These are phyloP conservation scores for Chrysocyon brachyurus DNA, from an alignment of 2,797 vertebrate species.

Conservation along the genomic window DNA sequence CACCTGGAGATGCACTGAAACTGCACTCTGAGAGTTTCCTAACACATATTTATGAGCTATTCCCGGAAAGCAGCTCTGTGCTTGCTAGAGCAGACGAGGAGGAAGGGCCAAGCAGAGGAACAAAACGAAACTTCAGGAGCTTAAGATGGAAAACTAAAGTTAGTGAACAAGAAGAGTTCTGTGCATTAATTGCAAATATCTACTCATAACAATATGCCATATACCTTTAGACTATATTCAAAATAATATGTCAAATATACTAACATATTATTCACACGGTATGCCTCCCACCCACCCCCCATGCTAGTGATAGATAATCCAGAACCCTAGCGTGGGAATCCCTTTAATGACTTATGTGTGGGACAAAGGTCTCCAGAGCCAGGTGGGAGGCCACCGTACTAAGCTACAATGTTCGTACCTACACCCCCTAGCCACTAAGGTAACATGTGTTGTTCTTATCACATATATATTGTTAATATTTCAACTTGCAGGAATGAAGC, in stretches of 20 bases:
- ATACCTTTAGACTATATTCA: background rate
- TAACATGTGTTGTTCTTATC: conserved; percentile 68
- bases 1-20: background rate
- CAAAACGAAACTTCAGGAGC: background rate
- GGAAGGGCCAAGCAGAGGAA: background rate
- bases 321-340: background rate
- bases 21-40: background rate
- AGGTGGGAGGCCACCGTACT: conserved; percentile 2
- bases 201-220: background rate
- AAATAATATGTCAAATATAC: background rate
- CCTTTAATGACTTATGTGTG: background rate
- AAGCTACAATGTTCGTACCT: background rate
- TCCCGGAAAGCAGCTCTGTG: background rate
- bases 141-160: background rate
- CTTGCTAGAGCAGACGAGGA: background rate
- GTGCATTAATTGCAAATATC: background rate
- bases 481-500: conserved; percentile 32
- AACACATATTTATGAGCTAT: background rate
- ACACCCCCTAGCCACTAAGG: background rate
- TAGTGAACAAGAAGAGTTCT: background rate
- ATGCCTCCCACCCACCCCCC: background rate
- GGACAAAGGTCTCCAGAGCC: background rate
- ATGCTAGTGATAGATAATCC: background rate
- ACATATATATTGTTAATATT: conserved; percentile 61
- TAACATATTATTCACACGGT: background rate